phyloP scores from a whole-genome alignment of 2,888 invertebrate species.

The Ornithoptera priamus region DNA sequence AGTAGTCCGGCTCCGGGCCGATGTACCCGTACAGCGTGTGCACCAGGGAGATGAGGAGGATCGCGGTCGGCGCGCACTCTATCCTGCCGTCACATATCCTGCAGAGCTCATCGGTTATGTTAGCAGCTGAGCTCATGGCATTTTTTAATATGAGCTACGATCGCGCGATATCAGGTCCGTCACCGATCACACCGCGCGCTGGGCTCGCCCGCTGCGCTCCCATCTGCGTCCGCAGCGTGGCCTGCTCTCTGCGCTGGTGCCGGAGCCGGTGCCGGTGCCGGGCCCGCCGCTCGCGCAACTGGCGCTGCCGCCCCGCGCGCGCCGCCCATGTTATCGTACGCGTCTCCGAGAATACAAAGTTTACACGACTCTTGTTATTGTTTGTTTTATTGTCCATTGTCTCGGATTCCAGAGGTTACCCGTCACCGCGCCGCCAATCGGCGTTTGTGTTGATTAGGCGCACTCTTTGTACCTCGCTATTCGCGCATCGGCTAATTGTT shows the following conservation, averaged over 20 bases:
- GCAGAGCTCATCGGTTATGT: conserved; percentile 68
- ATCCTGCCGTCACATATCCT: conserved; percentile 70
- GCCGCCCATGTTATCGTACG: conserved; percentile 11
- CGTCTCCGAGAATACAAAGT: conserved; percentile 23
- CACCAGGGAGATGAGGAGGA: conserved; percentile 66
- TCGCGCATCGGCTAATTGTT: background rate
- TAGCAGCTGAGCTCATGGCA: conserved; percentile 62
- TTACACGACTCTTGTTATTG: conserved; percentile 29
- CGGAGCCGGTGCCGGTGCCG: too few species aligned
- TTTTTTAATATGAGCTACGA: conserved; percentile 44
- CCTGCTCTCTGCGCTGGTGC: background rate
- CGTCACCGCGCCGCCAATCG: conserved; percentile 21
- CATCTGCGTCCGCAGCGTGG: background rate
- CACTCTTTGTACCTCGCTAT: conserved; percentile 4
- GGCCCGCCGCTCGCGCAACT: background rate
- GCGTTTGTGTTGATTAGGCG: conserved; percentile 15
- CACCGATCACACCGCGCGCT: background rate
- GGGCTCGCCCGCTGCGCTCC: background rate
- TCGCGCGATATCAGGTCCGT: conserved; percentile 7
- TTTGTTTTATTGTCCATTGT: conserved; percentile 29
- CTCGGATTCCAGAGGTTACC: conserved; percentile 28
- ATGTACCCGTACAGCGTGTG: conserved; percentile 69
- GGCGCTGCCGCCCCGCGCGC: conserved; percentile 2
- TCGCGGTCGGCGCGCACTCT: conserved; percentile 73
- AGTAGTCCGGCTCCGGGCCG: conserved; percentile 64